Base-by-base conservation (phyloP, 2,888 invertebrate species). In the Eupithecia subumbrata region DNA sequence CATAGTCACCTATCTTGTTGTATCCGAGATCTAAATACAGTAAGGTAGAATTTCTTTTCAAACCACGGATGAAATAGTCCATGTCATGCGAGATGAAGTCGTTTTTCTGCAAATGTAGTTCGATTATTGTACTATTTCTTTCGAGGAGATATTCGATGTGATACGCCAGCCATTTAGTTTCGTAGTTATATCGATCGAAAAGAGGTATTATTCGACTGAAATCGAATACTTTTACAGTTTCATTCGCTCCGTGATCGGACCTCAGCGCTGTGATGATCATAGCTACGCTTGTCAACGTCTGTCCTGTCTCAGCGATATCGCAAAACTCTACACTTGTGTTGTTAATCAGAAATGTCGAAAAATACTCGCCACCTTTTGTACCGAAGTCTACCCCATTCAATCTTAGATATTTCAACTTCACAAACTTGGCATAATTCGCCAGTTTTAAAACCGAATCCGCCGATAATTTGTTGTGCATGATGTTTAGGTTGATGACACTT, bases 361-460 rank as follows among this genome's bases (percentile, higher is more conserved):
- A 87, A 82, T 89, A 89, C 82, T 92, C 92, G 0, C 96, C 95
- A 1, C 95, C 95, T 89, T 92, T 89, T 0, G 89, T 88, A 0
- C 96, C 96, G 40, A 96, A 88, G 84, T 95, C 92, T 82, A 96
- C 96, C 0, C 96, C 96, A 79, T 95, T 96, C 1, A 96, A 75
- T 81, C 95, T 87, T 2, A 96, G 84, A 76, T 93, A 94, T 82
- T 91, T 92, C 0, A 96, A 82, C 34, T 90, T 92, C 0, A 96
- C 77, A 64, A 87, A 80, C 12, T 84, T 85, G 0, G 94, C 89
- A 78, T 92, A 93, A 77, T 88, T 89, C 0, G 91, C 87, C 40
- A 95, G 80, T 77, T 87, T 80, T 0, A 83, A 74, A 18, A 95
- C 88, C 0, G 96, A 95, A 45, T 82, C 78, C 4, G 90, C 89